phyloP scores from a whole-genome alignment of 2,888 invertebrate genomes.

The Drosophila affinis region DNA sequence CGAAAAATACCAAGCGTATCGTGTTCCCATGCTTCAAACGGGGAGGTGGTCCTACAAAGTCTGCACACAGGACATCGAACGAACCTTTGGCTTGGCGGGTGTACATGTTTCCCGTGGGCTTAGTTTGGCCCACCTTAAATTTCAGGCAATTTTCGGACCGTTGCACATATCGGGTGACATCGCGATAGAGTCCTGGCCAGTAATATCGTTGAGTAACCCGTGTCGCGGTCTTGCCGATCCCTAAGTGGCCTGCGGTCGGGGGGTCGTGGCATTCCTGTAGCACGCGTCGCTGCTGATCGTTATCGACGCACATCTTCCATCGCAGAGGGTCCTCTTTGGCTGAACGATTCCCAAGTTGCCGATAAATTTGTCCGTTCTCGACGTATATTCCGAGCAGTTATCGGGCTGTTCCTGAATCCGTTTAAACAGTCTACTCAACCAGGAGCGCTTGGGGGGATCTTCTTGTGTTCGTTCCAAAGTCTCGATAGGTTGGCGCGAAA shows the following conservation, averaged over 20 bases:
- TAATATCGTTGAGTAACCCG: neutral
- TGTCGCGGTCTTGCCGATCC: neutral
- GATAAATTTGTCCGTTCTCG: too few species aligned
- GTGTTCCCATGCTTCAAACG: constrained; percentile 34
- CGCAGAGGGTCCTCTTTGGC: too few species aligned
- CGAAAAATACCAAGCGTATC: constrained; percentile 23
- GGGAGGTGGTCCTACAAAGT: constrained; percentile 36
- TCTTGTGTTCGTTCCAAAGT: too few species aligned
- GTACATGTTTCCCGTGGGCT: constrained; percentile 26
- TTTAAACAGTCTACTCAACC: too few species aligned
- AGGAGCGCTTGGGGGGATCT: too few species aligned
- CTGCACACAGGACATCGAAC: constrained; percentile 18
- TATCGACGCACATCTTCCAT: too few species aligned
- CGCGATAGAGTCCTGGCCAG: neutral
- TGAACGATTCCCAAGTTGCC: too few species aligned
- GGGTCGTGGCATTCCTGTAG: neutral
- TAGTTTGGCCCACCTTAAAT: constrained; percentile 24
- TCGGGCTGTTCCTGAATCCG: too few species aligned
- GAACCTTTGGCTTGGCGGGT: constrained; percentile 7
- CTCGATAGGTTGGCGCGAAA: too few species aligned
- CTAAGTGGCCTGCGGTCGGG: neutral
- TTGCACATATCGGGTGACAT: constrained; percentile 13
- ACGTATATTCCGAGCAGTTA: too few species aligned
- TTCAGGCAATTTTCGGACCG: constrained; percentile 20
- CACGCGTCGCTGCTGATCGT: neutral